Evolutionary conservation across 2,113 vertebrate genomes (phyloP), one percentile per base, ranked within the genome.

Genomic region (Misgurnus anguillicaudatus): DNA sequence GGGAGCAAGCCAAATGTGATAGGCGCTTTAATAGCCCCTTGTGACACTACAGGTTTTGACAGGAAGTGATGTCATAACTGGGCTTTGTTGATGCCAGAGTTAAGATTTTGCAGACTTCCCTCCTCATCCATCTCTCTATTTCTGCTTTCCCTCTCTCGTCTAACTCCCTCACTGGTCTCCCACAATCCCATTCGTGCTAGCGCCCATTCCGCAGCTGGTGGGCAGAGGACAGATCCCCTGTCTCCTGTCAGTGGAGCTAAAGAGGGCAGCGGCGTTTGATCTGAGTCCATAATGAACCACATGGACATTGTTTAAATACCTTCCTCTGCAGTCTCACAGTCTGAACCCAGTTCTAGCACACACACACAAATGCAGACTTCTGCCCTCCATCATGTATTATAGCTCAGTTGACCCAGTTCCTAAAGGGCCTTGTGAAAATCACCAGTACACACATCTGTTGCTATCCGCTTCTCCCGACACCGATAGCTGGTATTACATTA

Each of bases 311-410:
- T 74, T n/a, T 68, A 42, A 78, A 77, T 84, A 53, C 68, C 63
- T 83, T 79, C 66, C 79, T 63, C 53, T 73, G 68, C 62, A 77
- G 67, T 76, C 60, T 60, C 60, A 51, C 60, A 63, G 60, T 75
- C 74, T 76, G 10, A 64, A 64, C 58, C 74, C 24, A 39, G 31
- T 47, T 10, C 42, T 47, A 10, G 11, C 60, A 53, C 61, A 51
- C 14, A 77, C 62, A 58, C 42, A 62, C 73, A 51, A 36, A 60
- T 16, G 64, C n/a, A 55, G 39, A 39, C 57, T 81, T 82, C 80
- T 85, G 83, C 88, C 85, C 89, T 87, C 83, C 87, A 88, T 83
- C 79, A 57, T 78, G 83, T 51, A 60, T 55, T 24, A 19, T 8
- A 61, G 13, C 11, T 21, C 58, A 73, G 81, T 79, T 90, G 88